These are phyloP conservation scores for Caiman crocodilus DNA, from an alignment of 2,797 vertebrate species.

Conservation along the genomic window DNA sequence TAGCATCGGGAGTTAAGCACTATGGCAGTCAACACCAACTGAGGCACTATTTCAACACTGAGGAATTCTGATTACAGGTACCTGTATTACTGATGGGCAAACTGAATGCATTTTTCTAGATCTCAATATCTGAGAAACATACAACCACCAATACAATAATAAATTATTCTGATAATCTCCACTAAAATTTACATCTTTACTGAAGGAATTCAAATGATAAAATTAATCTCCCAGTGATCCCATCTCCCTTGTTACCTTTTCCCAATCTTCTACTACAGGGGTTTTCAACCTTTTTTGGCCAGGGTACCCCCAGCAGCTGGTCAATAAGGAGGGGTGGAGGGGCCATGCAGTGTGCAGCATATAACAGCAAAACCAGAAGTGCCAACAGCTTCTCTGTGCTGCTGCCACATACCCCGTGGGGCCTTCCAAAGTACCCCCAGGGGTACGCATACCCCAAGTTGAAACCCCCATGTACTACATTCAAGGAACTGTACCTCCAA, in stretches of 20 bases:
- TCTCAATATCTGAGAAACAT: not conserved
- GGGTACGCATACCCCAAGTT: too few species aligned
- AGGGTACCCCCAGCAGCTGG: too few species aligned
- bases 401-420: too few species aligned
- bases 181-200: not conserved
- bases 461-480: not conserved
- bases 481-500: constrained; percentile 82
- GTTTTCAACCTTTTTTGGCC: too few species aligned
- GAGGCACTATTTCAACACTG: not conserved
- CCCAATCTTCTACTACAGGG: not conserved
- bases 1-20: not conserved
- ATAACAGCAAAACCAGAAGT: too few species aligned
- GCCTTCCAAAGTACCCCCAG: too few species aligned
- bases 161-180: not conserved
- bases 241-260: not conserved
- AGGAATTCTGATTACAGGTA: not conserved
- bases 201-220: not conserved
- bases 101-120: not conserved
- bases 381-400: too few species aligned
- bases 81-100: not conserved
- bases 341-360: too few species aligned
- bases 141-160: not conserved
- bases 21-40: not conserved
- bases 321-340: too few species aligned
- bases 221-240: not conserved